These are phyloP conservation scores for Diorhabda sublineata DNA, from an alignment of 1,140 invertebrate genomes.

Conservation along the genomic window DNA sequence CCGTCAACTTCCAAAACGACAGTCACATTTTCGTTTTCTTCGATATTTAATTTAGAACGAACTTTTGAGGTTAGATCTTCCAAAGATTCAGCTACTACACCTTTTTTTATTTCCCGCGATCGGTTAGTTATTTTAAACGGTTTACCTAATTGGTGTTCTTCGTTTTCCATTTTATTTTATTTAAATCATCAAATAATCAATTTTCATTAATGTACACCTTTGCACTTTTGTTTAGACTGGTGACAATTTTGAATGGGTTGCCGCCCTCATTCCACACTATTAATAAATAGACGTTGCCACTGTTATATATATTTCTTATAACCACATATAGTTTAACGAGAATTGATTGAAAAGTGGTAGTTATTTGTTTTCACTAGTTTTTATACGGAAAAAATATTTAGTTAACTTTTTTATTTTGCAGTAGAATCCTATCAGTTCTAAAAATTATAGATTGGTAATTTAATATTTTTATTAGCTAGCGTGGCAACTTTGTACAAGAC, in stretches of 20 bases:
- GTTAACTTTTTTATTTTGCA: no score
- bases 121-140: conserved; percentile 67
- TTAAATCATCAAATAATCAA: conserved; percentile 4
- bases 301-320: no score
- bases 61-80: conserved; percentile 69
- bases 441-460: no score
- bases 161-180: conserved; percentile 36
- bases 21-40: conserved; percentile 41
- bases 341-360: no score
- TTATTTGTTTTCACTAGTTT: no score
- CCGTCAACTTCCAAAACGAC: conserved; percentile 75
- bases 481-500: no score
- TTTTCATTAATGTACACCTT: background rate
- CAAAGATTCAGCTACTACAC: conserved; percentile 70
- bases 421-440: no score
- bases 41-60: conserved; percentile 58
- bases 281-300: background rate
- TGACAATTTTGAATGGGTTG: conserved; percentile 18
- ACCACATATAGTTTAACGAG: no score
- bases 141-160: conserved; percentile 43
- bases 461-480: no score
- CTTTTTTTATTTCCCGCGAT: conserved; percentile 71
- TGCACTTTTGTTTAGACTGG: conserved; percentile 22
- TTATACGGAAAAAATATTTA: no score
- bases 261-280: conserved; percentile 24